Evolutionary conservation across 35 echinoderm and acorn worm genomes (phyloP).

Genomic region (Holothuria glaberrima): DNA sequence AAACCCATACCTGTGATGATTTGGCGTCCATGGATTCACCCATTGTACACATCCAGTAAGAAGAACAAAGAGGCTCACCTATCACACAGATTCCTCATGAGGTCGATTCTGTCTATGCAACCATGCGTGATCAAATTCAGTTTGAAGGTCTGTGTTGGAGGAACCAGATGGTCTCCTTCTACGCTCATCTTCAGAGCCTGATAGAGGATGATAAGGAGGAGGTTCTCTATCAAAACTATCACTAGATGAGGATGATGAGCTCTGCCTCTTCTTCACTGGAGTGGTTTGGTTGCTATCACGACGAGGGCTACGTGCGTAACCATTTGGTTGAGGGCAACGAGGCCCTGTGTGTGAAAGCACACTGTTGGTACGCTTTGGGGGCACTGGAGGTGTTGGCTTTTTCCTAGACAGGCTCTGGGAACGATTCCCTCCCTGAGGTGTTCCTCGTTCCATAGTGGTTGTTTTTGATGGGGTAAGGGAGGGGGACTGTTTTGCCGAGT

Average conservation of each 20-base stretch:
- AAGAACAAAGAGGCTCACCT: too few relatives aligned
- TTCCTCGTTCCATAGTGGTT: slow-evolving; percentile 29
- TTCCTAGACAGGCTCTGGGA: slow-evolving; percentile 48
- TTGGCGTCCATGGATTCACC: too few relatives aligned
- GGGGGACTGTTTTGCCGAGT: slow-evolving; percentile 9
- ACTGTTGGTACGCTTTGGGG: slow-evolving; percentile 41
- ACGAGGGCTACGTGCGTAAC: neutral
- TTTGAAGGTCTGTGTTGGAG: slow-evolving; percentile 11
- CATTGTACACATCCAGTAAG: too few relatives aligned
- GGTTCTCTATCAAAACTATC: slow-evolving; percentile 8
- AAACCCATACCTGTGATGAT: too few relatives aligned
- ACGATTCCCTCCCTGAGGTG: slow-evolving; percentile 8
- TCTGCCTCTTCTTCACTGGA: slow-evolving; percentile 22
- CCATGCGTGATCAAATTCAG: slow-evolving; percentile 3
- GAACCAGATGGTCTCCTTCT: slow-evolving; percentile 29
- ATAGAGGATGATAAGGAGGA: slow-evolving; percentile 26
- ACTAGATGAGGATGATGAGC: slow-evolving; percentile 31
- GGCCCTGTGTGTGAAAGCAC: slow-evolving; percentile 34
- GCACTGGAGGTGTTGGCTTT: slow-evolving; percentile 13
- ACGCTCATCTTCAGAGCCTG: neutral
- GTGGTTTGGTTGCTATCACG: slow-evolving; percentile 15
- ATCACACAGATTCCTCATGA: slow-evolving; percentile 20
- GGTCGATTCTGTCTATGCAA: neutral
- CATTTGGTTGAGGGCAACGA: slow-evolving; percentile 21
- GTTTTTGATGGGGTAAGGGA: slow-evolving; percentile 42